Percentiles rank a stretch among this genome's conserved stretches.
These are phyloP conservation scores for Pasiphila rectangulata DNA, from an alignment of 2,888 invertebrate species.

Conservation along the genomic window DNA sequence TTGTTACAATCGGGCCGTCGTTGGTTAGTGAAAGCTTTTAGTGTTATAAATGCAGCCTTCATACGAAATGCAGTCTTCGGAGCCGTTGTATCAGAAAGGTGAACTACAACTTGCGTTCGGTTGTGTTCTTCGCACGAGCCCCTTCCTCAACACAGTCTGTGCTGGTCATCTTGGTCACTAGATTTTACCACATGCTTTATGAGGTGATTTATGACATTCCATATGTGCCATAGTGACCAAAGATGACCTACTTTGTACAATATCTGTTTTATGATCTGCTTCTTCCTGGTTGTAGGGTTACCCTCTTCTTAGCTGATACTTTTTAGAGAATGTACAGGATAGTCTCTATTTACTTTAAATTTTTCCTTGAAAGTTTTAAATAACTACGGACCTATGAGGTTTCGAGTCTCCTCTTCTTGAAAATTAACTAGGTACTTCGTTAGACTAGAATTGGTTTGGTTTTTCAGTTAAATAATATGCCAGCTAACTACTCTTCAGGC, in stretches of 20 bases:
- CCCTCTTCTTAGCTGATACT: slow-evolving; percentile 20
- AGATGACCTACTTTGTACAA: slow-evolving; percentile 17
- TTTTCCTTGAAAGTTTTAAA: no score
- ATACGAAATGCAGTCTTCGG: slow-evolving; percentile 65
- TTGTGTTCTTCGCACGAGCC: slow-evolving; percentile 31
- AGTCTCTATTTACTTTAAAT: no score
- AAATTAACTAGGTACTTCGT: no score
- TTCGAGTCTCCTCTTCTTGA: no score
- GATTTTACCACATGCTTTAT: not conserved
- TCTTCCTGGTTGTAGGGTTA: slow-evolving; percentile 15
- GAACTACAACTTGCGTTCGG: slow-evolving; percentile 47
- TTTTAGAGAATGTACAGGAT: no score
- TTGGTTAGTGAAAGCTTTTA: slow-evolving; percentile 72
- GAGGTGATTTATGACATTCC: not conserved
- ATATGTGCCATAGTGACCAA: slow-evolving; percentile 12
- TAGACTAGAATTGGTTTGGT: no score
- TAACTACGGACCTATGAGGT: no score
- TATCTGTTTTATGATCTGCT: slow-evolving; percentile 13
- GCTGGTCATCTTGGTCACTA: slow-evolving; percentile 27
- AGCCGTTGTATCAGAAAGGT: slow-evolving; percentile 74
- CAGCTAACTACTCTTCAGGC: no score
- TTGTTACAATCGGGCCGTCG: slow-evolving; percentile 55
- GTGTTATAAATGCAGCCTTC: slow-evolving; percentile 69
- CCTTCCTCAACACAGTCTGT: slow-evolving; percentile 26
- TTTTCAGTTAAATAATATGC: no score